These are phyloP conservation scores for Eulemur albifrons DNA, from an alignment of 2,797 vertebrate species.

Conservation along the genomic window DNA sequence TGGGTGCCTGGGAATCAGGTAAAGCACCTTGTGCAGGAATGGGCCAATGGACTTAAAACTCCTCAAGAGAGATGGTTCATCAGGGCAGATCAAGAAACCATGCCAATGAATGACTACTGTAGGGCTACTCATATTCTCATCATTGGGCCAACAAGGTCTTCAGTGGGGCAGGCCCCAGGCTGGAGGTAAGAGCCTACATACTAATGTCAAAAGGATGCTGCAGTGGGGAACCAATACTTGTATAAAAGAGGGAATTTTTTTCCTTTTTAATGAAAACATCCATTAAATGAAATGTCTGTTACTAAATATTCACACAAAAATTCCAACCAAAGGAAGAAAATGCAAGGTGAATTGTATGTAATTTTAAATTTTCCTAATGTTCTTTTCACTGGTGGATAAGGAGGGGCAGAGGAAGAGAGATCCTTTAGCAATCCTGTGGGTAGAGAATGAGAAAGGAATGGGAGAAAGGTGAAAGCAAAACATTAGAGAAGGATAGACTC, in stretches of 20 bases:
- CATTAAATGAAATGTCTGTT: background rate
- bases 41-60: background rate
- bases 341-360: background rate
- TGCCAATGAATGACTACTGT: background rate
- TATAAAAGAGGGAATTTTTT: background rate
- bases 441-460: background rate
- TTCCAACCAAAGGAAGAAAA: background rate
- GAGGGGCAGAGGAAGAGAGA: background rate
- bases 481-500: background rate
- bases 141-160: background rate
- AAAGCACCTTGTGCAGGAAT: background rate
- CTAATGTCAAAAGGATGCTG: background rate
- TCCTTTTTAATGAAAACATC: background rate
- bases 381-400: background rate
- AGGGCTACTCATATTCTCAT: background rate
- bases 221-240: background rate
- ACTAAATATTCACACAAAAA: background rate
- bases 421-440: background rate
- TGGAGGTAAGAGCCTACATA: background rate
- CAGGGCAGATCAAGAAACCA: background rate
- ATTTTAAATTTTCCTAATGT: background rate
- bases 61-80: background rate
- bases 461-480: background rate
- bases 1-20: background rate
- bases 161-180: background rate